Evolutionary conservation across 1,140 invertebrate genomes (phyloP), one percentile per base, ranked within the genome.

Genomic region (Lordiphosa collinella): DNA sequence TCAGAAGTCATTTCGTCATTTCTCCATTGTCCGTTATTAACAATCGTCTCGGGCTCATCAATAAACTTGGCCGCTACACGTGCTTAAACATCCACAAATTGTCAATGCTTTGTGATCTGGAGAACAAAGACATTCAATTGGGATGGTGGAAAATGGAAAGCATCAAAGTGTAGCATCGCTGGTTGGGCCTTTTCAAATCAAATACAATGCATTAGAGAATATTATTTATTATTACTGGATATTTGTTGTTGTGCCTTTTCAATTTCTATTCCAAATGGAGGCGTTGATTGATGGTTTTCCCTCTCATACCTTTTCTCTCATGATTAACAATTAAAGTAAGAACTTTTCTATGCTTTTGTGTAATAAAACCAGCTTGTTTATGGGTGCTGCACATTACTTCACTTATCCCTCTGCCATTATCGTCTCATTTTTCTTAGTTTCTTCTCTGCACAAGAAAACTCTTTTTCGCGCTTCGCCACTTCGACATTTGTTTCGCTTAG

Each of bases 351-450:
- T 64, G 57, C 62, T 66, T 66, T 34, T 50, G 13, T 14, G 63
- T 35, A 66, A 66, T 66, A 66, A 66, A 66, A 66, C 46, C 63
- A 66, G 51, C 63, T 66, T 66, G 44, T 66, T 66, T 66, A 66
- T 66, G 63, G 38, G 46, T 46, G 25, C 62, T 40, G 62, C 63
- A 66, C 56, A 58, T 41, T 52, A 54, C 49, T 41, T 52, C 56
- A 79, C 40, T 74, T 74, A 79, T 80, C 56, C 72, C 46, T 47
- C 55, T 52, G 55, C 75, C 59, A 79, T 79, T 79, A 79, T 80
- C 76, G 56, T 69, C 65, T 70, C 75, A 80, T 79, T 79, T 79
- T 68, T 79, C 75, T 79, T 80, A 65, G 75, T 79, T 75, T 70
- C 65, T 37, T 57, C 61, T 59, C 56, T 11, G 40, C 12, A 46